Evolutionary conservation across 2,888 invertebrate species (phyloP), one percentile per base, ranked within the genome.

Genomic region (Stenodera caucasica): DNA sequence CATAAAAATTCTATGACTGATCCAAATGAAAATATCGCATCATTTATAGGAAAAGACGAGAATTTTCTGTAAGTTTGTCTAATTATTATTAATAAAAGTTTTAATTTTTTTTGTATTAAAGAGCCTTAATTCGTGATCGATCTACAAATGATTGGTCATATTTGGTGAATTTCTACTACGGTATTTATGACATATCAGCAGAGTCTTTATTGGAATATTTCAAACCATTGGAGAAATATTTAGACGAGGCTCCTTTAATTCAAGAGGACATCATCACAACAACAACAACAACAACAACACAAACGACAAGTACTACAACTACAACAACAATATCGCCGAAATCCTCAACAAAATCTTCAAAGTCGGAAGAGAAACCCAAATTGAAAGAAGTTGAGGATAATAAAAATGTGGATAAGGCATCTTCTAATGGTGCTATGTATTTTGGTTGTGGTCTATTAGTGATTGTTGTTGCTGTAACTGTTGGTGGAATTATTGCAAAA

Each of bases 201-300:
- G 81, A 80, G n/a, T 81, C 82, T 0, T 71, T 86, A 0, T 80
- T 84, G 7, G 82, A 84, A 60, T 86, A 85, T 70, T 88, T 85
- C 68, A 79, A 81, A 67, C 81, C 85, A 1, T 71, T 86, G 60
- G 83, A 84, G 65, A 82, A 83, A 64, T 85, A 85, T 75, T 77
- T 86, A 65, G 82, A 83, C 32, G 80, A 77, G 32, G 84, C 84
- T 63, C 77, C 78, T 1, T n/a, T 60, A 14, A 54, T 68, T 18
- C 71, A 70, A 58, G 57, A 58, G 32, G 33, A 61, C 3, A 56
- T 69, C 12, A 55, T 63, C 4, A 67, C 66, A 2, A 66, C 63
- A 21, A 61, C 60, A 15, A 67, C 57, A 0, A 65, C 58, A 33
- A 53, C 65, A 55, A 32, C 58, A 5, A 62, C 62, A 26, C 57